These are phyloP conservation scores for Abrostola triplasia DNA, from an alignment of 2,888 invertebrate genomes.

Conservation along the genomic window DNA sequence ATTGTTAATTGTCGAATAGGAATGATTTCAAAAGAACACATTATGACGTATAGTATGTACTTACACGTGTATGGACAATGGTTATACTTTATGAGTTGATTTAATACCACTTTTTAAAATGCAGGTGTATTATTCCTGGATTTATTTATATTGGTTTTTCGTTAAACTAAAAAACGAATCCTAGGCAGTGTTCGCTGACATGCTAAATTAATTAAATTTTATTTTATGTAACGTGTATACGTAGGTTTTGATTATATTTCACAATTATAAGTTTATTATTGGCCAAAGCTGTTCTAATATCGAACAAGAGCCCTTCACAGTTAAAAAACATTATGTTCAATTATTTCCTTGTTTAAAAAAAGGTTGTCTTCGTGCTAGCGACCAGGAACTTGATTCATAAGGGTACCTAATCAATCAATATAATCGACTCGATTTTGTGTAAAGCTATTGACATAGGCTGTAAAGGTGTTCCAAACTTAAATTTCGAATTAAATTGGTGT, in stretches of 20 bases:
- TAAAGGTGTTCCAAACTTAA: not conserved
- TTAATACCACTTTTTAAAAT: not conserved
- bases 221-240: slow-evolving; percentile 12
- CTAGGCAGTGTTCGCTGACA: no score
- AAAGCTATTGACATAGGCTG: not conserved
- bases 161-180: no score
- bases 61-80: slow-evolving; percentile 23
- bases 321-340: not conserved
- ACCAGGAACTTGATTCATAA: not conserved
- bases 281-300: slow-evolving; percentile 11
- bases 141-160: no score
- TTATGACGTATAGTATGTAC: slow-evolving; percentile 28
- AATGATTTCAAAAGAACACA: not conserved
- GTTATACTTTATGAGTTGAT: slow-evolving; percentile 1
- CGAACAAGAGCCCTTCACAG: not conserved
- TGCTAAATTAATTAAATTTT: no score
- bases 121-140: no score
- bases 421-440: not conserved
- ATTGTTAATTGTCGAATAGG: slow-evolving; percentile 5
- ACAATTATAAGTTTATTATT: slow-evolving; percentile 15
- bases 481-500: no score
- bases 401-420: not conserved
- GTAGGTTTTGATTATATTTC: slow-evolving; percentile 2
- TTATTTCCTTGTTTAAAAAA: not conserved
- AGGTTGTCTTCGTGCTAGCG: not conserved